A percentile compares a stretch with the other conserved stretches of the same genome.
These are phyloP conservation scores for Benthochromis sp. DNA, from an alignment of 2,113 vertebrate genomes.

Conservation along the genomic window DNA sequence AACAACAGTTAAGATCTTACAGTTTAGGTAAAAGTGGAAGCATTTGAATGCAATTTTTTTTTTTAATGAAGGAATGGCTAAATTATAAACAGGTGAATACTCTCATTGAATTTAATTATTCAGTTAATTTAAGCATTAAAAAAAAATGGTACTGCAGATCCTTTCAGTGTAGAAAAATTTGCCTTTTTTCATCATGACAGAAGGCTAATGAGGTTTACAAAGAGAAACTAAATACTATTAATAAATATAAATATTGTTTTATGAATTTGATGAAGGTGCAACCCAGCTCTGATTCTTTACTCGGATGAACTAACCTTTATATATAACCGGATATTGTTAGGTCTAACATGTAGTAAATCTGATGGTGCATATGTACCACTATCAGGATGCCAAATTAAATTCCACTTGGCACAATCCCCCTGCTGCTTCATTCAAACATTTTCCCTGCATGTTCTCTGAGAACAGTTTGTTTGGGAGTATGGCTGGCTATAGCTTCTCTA, in stretches of 20 bases:
- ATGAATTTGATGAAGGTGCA: not conserved
- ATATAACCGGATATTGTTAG: not conserved
- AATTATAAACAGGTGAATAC: not conserved
- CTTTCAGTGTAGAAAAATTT: not conserved
- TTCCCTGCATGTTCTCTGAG: not conserved
- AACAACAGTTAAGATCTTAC: not conserved
- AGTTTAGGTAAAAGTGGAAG: not conserved
- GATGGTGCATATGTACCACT: not conserved
- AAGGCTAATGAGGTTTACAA: not conserved
- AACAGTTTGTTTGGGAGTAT: not conserved
- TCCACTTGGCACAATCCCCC: not conserved
- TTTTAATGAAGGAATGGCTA: not conserved
- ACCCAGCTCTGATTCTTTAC: not conserved
- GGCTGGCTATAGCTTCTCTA: constrained; percentile 54
- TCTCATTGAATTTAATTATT: not conserved
- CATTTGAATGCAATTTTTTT: not conserved
- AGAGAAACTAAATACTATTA: not conserved
- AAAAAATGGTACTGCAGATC: not conserved
- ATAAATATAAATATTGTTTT: not conserved
- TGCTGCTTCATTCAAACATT: not conserved
- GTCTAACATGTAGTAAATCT: not conserved
- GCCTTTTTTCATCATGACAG: not conserved
- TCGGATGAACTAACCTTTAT: not conserved
- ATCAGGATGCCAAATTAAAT: not conserved
- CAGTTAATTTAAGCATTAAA: not conserved